A percentile compares a stretch with the other conserved stretches of the same genome.
phyloP scores from a whole-genome alignment of 2,888 invertebrate genomes.

The Melinopterus prodromus region DNA sequence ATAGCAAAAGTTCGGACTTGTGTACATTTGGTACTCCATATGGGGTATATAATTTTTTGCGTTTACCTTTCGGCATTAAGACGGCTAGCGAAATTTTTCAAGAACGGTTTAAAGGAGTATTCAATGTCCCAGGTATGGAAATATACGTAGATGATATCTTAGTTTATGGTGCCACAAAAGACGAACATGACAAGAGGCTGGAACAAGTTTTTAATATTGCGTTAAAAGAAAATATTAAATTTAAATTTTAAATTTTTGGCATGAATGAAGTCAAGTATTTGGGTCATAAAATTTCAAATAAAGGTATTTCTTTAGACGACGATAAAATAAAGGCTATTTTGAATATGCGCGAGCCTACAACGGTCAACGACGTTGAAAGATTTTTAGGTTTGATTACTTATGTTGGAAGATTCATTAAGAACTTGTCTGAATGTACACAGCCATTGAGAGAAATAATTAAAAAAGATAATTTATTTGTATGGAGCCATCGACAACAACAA shows the following conservation, averaged over 20 bases:
- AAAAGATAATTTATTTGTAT: neutral
- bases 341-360: slow-evolving; percentile 28
- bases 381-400: slow-evolving; percentile 34
- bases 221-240: slow-evolving; percentile 39
- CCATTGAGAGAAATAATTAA: neutral
- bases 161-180: slow-evolving; percentile 21
- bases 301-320: neutral
- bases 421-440: neutral
- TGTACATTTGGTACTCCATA: slow-evolving; percentile 47
- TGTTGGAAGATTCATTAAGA: slow-evolving; percentile 22
- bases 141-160: neutral
- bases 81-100: neutral
- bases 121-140: neutral
- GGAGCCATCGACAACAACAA: neutral
- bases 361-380: slow-evolving; percentile 30
- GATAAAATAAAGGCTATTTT: slow-evolving; percentile 17
- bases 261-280: slow-evolving; percentile 29
- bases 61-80: slow-evolving; percentile 29
- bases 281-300: slow-evolving; percentile 15
- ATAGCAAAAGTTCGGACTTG: slow-evolving; percentile 39
- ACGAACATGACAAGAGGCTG: slow-evolving; percentile 38
- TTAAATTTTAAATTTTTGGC: slow-evolving; percentile 40
- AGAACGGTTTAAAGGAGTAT: neutral
- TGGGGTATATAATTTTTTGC: slow-evolving; percentile 31
- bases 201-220: slow-evolving; percentile 42